These are phyloP conservation scores for Sclerurus mexicanus DNA, from an alignment of 2,113 vertebrate species.

Conservation along the genomic window DNA sequence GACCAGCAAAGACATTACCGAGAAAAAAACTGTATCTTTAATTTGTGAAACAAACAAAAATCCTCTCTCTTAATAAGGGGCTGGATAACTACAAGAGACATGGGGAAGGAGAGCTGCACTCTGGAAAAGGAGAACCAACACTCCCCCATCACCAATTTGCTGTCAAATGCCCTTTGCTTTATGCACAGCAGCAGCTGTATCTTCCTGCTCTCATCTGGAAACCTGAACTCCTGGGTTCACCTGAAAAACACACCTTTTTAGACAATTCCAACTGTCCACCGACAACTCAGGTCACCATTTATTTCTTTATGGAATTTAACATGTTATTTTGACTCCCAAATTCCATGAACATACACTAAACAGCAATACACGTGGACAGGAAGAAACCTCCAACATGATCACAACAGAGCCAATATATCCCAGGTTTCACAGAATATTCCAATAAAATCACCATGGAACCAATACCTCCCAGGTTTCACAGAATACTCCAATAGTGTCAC, in stretches of 20 bases:
- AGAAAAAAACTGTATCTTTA: neutral
- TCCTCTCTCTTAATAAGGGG: neutral
- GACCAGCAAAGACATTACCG: neutral
- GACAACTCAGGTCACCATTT: neutral
- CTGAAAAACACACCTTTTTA: neutral
- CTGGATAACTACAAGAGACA: neutral
- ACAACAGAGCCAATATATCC: neutral
- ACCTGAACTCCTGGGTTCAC: neutral
- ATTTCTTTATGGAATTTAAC: neutral
- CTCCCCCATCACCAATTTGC: neutral
- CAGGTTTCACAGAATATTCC: neutral
- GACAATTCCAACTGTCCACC: neutral
- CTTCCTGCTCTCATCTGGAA: neutral
- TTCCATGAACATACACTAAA: fast-evolving
- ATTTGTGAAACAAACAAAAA: neutral
- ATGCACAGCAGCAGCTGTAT: neutral
- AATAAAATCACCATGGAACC: too few relatives aligned
- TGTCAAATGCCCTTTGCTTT: neutral
- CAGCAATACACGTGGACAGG: neutral
- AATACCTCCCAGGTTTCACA: too few relatives aligned
- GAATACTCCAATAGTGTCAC: too few relatives aligned
- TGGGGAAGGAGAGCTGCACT: neutral
- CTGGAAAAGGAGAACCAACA: neutral
- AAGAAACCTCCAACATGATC: neutral
- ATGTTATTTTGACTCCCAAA: neutral